Evolutionary conservation across 2,888 invertebrate genomes (phyloP), one percentile per base, ranked within the genome.

Genomic region (Ischnura elegans): DNA sequence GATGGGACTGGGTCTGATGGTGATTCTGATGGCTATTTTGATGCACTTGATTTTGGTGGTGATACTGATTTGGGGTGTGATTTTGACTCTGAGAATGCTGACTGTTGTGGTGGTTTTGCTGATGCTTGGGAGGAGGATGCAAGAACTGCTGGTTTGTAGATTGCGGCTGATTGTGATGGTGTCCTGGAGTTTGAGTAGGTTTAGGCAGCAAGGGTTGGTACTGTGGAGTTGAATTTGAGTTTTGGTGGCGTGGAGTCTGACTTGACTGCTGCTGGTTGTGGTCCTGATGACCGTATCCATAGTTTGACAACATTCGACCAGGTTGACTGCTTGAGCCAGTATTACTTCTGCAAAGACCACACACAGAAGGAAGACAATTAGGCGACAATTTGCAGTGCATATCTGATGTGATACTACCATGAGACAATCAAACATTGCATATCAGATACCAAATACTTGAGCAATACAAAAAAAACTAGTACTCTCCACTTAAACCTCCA

Each of bases 281-380:
- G 47, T 90, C 90, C 46, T 86, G 86, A 61, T 90, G 90, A n/a
- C 51, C 61, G n/a, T 90, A 90, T 36, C 90, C 90, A 90, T 90
- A 90, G 43, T 90, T 90, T 42, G 90, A 90, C 16, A 61, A 47
- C 90, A 90, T 90, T 61, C 90, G 61, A 8, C 90, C 90, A 90
- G 55, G 55, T 42, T 90, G 90, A 61, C 19, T 90, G 90, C 2
- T 90, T 25, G 90, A 76, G 29, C 29, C 6, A 16, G 61, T 61
- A 90, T 36, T 90, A 55, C 87, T 55, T 42, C 87, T 55, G n/a
- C 43, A 43, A 61, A 42, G 66, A 90, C 29, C 87, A 90, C n/a
- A 55, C 6, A 90, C 2, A 36, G 21, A 16, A 25, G 19, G 51
- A 51, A 51, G 51, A 51, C 16, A 13, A 51, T 51, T 19, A 3